Conservation (phyloP, 2,888 invertebrate species). For the Metalampra italica region DNA sequence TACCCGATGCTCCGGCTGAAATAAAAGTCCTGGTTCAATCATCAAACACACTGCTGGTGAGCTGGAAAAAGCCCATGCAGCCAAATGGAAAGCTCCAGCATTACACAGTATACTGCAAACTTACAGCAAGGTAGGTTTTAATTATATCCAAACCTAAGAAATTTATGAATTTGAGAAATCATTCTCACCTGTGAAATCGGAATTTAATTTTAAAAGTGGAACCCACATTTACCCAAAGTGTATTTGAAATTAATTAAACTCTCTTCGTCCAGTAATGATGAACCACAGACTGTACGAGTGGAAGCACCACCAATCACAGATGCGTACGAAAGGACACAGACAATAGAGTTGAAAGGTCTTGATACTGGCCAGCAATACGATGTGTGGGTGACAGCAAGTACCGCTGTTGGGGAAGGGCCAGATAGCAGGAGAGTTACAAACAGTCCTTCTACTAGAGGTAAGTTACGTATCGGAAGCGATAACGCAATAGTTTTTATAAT, state of each 20-base stretch:
- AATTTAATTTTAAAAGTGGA: no score
- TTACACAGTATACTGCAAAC: slow-evolving; percentile 86
- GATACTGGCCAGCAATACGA: slow-evolving; percentile 78
- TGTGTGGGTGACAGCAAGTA: slow-evolving; percentile 83
- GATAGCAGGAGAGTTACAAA: slow-evolving; percentile 72
- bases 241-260: no score
- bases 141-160: no score
- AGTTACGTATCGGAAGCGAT: slow-evolving; percentile 4
- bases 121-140: slow-evolving; percentile 55
- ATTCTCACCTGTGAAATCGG: no score
- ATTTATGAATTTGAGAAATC: not conserved
- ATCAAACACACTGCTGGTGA: slow-evolving; percentile 87
- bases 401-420: slow-evolving; percentile 79
- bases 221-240: no score
- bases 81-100: slow-evolving; percentile 89
- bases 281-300: slow-evolving; percentile 57
- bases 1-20: slow-evolving; percentile 91
- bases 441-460: slow-evolving; percentile 75
- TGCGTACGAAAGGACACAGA: slow-evolving; percentile 62
- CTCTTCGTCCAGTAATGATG: slow-evolving; percentile 48
- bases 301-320: slow-evolving; percentile 48
- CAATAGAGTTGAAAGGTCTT: slow-evolving; percentile 72
- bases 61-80: slow-evolving; percentile 89
- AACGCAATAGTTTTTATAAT: no score
- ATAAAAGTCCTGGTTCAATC: slow-evolving; percentile 91